phyloP scores from a whole-genome alignment of 2,888 invertebrate species.

The Sisyra nigra region DNA sequence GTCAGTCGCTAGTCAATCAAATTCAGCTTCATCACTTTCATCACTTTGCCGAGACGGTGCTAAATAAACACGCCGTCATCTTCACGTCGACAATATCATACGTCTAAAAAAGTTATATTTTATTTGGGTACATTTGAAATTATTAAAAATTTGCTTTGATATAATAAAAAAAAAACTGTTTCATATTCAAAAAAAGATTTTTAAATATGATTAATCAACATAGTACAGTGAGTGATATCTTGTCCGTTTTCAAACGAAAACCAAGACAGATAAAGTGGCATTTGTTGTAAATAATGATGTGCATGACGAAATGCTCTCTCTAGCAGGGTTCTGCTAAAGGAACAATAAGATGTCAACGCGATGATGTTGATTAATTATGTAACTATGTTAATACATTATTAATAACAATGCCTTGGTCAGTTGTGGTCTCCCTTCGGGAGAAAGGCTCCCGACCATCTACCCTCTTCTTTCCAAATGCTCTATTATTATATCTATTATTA shows the following conservation, averaged over 20 bases:
- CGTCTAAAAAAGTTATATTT: too few species aligned
- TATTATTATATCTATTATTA: neutral
- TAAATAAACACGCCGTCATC: too few species aligned
- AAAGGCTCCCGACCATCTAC: neutral
- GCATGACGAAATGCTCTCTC: conserved; percentile 2
- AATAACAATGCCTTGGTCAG: conserved; percentile 9
- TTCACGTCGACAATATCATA: too few species aligned
- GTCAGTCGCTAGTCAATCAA: conserved; percentile 4
- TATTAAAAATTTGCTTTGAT: too few species aligned
- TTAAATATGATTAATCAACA: too few species aligned
- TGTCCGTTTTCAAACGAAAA: too few species aligned
- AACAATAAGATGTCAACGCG: conserved; percentile 8
- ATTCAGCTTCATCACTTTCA: conserved; percentile 1
- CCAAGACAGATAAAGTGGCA: neutral
- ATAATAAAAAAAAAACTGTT: too few species aligned
- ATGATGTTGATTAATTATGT: conserved; percentile 9
- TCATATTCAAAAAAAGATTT: too few species aligned
- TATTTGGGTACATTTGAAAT: too few species aligned
- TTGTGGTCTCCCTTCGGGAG: neutral
- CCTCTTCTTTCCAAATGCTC: conserved; percentile 1
- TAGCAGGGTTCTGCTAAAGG: too few species aligned
- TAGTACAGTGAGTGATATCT: too few species aligned
- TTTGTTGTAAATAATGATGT: conserved; percentile 4
- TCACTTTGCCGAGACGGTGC: too few species aligned
- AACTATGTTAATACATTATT: conserved; percentile 9